phyloP scores from a whole-genome alignment of 2,797 vertebrate genomes.

The Phrynocephalus guinanensis region DNA sequence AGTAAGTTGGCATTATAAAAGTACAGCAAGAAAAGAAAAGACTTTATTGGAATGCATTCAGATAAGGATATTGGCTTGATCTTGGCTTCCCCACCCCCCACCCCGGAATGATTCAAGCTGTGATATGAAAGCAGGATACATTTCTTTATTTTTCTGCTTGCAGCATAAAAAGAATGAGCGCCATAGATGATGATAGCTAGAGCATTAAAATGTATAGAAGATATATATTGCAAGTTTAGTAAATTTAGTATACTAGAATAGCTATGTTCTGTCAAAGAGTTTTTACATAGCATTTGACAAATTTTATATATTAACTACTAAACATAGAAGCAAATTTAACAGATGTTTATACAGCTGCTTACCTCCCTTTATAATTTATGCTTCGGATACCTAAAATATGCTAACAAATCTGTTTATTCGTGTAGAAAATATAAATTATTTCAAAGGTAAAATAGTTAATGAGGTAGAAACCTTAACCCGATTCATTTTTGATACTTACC shows the following conservation, averaged over 20 bases:
- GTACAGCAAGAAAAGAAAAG: constrained; percentile 50
- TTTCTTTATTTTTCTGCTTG: constrained; percentile 51
- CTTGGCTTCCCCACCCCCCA: background rate
- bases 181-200: constrained; percentile 65
- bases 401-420: constrained; percentile 65
- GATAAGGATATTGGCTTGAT: constrained; percentile 26
- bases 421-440: constrained; percentile 56
- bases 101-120: constrained; percentile 28
- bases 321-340: constrained; percentile 39
- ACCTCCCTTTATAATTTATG: constrained; percentile 51
- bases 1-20: constrained; percentile 70
- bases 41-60: constrained; percentile 44
- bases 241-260: constrained; percentile 26
- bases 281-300: constrained; percentile 34
- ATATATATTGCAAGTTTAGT: constrained; percentile 39
- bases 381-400: constrained; percentile 56
- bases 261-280: background rate
- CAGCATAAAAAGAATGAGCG: constrained; percentile 62
- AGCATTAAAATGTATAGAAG: background rate
- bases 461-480: constrained; percentile 47
- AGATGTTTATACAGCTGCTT: constrained; percentile 44
- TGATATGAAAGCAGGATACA: constrained; percentile 61
- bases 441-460: constrained; percentile 59
- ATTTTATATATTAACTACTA: constrained; percentile 47
- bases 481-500: constrained; percentile 65